Conservation (phyloP, 1,140 invertebrate species). For the Orchestia grillus region DNA sequence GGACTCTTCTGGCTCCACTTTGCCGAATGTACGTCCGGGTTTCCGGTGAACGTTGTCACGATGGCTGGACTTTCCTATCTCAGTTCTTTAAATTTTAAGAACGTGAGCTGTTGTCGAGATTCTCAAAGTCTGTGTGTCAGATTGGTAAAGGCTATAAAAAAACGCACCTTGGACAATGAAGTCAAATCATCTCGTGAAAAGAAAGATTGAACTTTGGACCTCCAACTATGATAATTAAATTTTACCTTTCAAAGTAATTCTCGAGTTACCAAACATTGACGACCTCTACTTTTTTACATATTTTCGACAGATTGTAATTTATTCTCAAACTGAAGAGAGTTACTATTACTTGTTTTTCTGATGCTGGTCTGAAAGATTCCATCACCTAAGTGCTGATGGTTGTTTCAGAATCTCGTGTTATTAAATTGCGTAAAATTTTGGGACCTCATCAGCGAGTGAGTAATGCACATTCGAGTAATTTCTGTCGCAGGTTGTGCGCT, state of each 20-base stretch:
- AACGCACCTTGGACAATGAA: not conserved
- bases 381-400: not conserved
- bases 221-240: not conserved
- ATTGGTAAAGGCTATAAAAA: not conserved
- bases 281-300: too few relatives aligned
- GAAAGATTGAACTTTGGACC: not conserved
- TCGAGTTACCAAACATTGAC: not conserved
- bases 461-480: too few relatives aligned
- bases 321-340: not conserved
- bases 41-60: not conserved
- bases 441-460: too few relatives aligned
- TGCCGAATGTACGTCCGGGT: not conserved
- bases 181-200: not conserved
- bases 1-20: not conserved
- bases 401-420: not conserved
- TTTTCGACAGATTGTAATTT: too few relatives aligned
- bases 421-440: too few relatives aligned
- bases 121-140: not conserved
- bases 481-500: too few relatives aligned
- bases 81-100: not conserved
- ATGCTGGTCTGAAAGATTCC: not conserved
- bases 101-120: not conserved
- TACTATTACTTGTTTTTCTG: not conserved
- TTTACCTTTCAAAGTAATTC: not conserved
- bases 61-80: too few relatives aligned